Base-by-base conservation (phyloP, 2,113 vertebrate species). In the Ceuthmochares aereus region DNA sequence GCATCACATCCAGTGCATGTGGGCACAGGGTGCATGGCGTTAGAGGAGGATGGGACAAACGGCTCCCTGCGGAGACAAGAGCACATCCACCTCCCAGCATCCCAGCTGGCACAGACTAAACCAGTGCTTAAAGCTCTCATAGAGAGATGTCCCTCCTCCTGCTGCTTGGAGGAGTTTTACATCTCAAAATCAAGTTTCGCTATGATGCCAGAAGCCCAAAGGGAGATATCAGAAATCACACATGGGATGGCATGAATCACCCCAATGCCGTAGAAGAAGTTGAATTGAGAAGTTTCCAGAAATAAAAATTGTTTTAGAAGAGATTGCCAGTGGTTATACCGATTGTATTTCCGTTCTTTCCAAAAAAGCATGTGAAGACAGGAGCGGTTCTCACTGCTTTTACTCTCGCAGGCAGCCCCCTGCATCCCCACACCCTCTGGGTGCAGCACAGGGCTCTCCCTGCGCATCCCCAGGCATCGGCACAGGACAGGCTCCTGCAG, bases 331-430 rank as follows among this genome's bases (percentile, higher is more conserved):
- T 2, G 32, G 21, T 32, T 4, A 3, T 11, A 9, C 42, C 14
- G 47, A 9, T 15, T 1, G 0, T 3, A 7, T 13, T 56, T 78
- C 52, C 63, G 60, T 9, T 47, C 3, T 20, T 60, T 80, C 18
- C 59, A 47, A 64, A 64, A 19, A 27, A 32, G 6, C 5, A 5
- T 3, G 4, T 1, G 3, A 9, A 34, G 14, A 3, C 14, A 32
- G 17, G 42, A 64, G 32, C 0, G 1, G 14, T 6, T 51, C 67
- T 49, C 81, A 6, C 62, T 1, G n/a, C 12, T 22, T 14, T 23
- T 4, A 4, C 23, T 40, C 42, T 21, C 6, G 0, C 20, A 2
- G n/a, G 62, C 32, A 68, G 62, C 3, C 13, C 6, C 1, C 12
- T 19, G 26, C 29, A 20, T 2, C 22, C 62, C 67, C 55, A 43